Evolutionary conservation across 1,140 invertebrate species (phyloP), one percentile per base, ranked within the genome.

Genomic region (Aethina tumida): DNA sequence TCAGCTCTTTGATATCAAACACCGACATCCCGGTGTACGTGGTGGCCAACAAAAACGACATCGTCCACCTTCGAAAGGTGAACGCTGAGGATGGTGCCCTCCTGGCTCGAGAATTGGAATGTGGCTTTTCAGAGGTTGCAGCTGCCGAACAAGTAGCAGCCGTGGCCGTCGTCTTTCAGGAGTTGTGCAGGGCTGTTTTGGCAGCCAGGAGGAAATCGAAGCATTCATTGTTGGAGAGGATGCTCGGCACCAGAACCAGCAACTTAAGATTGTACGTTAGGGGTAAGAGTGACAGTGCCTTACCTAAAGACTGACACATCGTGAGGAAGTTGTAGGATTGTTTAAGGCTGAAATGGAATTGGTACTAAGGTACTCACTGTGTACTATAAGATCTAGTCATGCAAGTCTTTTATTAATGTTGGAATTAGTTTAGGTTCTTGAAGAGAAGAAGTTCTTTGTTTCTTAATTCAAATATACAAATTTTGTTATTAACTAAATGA

Each of bases 61-160:
- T 95, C 77, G 81, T 92, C 18, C 88, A 93, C 63, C 66, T 93
- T 30, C 67, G 91, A 50, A 85, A 93, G 73, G 87, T 95, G 35
- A 84, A 79, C 50, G 72, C 73, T 5, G 84, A 89, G 48, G 90
- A 95, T 64, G 85, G 87, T 12, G 84, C 88, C 62, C 87, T 86
- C 45, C 63, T 90, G 20, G 84, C 85, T 1, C 87, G 88, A 60
- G 84, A 89, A 55, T 81, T 83, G 44, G 86, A 91, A 52, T 88
- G 84, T 59, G 80, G 74, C 55, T 92, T 91, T 60, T 74, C 75
- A n/a, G 87, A 92, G 66, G 79, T 90, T n/a, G 80, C 85, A 1
- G 86, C 87, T 1, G 84, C 87, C 0, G 86, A 91, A 61, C 84
- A 89, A 64, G 83, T 88, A 14, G 67, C 66, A 36, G 73, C 75